A percentile compares a stretch with the other conserved stretches of the same genome.
phyloP scores from a whole-genome alignment of 2,113 vertebrate genomes.

The Malurus elegans region DNA sequence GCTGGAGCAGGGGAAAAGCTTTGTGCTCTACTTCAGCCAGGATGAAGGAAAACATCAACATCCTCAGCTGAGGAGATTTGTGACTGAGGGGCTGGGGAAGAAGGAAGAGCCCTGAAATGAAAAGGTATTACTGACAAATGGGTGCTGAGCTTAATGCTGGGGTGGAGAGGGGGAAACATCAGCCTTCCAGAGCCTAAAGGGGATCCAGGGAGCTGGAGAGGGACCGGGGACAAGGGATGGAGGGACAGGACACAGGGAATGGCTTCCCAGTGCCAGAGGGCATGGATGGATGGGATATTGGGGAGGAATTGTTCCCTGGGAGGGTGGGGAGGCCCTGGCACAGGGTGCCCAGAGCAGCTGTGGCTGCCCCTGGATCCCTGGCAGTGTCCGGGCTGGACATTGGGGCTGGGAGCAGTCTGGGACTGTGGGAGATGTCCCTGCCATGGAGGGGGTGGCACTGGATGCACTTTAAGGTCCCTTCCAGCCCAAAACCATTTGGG shows the following conservation, averaged over 20 bases:
- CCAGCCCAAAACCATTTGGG: background rate
- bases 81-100: background rate
- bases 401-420: background rate
- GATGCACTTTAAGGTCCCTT: background rate
- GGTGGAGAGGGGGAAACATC: background rate
- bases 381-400: background rate
- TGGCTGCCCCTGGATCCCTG: background rate
- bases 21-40: background rate
- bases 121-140: background rate
- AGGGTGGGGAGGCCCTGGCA: background rate
- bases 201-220: background rate
- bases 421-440: background rate
- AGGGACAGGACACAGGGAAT: background rate
- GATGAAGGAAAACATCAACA: background rate
- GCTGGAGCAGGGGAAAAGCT: background rate
- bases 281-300: accelerated
- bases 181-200: background rate
- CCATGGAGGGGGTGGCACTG: accelerated
- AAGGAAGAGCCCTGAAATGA: background rate
- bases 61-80: background rate
- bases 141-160: background rate
- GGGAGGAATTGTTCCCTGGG: background rate
- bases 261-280: background rate
- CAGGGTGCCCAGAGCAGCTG: background rate
- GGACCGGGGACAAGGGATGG: background rate